Evolutionary conservation across 64 coral and sea anemone genomes (phyloP).

Genomic region (Acropora yongei): DNA sequence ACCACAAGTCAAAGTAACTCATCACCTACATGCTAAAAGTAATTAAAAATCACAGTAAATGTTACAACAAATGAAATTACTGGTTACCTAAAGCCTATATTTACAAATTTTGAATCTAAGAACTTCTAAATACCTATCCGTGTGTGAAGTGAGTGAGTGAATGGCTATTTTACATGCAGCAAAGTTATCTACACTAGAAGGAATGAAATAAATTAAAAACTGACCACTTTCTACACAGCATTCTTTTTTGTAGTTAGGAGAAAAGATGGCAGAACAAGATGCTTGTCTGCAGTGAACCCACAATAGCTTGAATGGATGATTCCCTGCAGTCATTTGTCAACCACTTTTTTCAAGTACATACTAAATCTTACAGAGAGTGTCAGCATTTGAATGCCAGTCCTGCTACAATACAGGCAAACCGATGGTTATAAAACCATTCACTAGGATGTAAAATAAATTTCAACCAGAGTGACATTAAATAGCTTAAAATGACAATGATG

Average conservation of each 20-base stretch:
- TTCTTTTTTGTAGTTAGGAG: no score
- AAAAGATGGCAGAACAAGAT: no score
- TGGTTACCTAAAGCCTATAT: background rate
- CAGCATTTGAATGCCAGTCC: background rate
- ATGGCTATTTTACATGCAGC: background rate
- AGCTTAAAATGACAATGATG: background rate
- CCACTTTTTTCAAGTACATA: background rate
- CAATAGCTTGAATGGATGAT: no score
- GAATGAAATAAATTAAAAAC: background rate
- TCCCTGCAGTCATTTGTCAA: background rate
- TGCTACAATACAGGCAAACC: background rate
- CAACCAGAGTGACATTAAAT: background rate
- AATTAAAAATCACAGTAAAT: background rate
- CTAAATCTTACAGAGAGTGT: no score
- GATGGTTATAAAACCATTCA: background rate
- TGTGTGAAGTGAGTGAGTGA: background rate
- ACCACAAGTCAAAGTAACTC: background rate
- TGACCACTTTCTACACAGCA: no score
- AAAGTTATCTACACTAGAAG: background rate
- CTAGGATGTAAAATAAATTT: background rate
- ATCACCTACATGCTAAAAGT: background rate
- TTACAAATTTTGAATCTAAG: conserved; percentile 33
- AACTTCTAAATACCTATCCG: background rate
- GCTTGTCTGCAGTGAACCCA: no score
- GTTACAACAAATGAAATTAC: conserved; percentile 35